phyloP scores from a whole-genome alignment of 2,797 vertebrate species.

The Bryconaethiops microstoma region DNA sequence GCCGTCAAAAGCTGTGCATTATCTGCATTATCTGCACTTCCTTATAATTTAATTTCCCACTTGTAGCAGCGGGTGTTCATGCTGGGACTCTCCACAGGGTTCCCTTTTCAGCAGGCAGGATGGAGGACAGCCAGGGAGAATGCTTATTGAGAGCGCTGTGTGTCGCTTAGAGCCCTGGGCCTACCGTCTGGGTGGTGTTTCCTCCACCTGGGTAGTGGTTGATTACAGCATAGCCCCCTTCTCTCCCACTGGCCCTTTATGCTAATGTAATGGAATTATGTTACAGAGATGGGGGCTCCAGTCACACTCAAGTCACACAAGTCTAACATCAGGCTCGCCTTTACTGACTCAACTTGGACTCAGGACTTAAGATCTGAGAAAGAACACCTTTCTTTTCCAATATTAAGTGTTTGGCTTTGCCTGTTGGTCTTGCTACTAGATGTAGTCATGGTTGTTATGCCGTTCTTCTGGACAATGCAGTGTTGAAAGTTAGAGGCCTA shows the following conservation, averaged over 20 bases:
- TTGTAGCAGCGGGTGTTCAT: constrained; percentile 56
- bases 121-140: neutral
- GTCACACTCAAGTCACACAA: no score
- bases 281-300: no score
- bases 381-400: no score
- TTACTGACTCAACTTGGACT: no score
- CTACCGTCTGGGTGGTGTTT: neutral
- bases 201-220: neutral
- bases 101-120: neutral
- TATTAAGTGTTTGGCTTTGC: no score
- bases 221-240: neutral
- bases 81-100: neutral
- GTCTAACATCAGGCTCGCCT: no score
- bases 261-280: neutral
- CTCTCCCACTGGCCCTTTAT: no score
- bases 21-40: constrained; percentile 64
- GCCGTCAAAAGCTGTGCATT: constrained; percentile 56
- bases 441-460: no score
- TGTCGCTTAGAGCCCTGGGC: neutral
- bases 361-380: no score
- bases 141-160: neutral
- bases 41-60: constrained; percentile 69
- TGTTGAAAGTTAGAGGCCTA: no score
- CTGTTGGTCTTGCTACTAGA: no score
- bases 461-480: no score